Base-by-base conservation (phyloP, 2,113 vertebrate species). In the Pseudorectes ferrugineus region DNA sequence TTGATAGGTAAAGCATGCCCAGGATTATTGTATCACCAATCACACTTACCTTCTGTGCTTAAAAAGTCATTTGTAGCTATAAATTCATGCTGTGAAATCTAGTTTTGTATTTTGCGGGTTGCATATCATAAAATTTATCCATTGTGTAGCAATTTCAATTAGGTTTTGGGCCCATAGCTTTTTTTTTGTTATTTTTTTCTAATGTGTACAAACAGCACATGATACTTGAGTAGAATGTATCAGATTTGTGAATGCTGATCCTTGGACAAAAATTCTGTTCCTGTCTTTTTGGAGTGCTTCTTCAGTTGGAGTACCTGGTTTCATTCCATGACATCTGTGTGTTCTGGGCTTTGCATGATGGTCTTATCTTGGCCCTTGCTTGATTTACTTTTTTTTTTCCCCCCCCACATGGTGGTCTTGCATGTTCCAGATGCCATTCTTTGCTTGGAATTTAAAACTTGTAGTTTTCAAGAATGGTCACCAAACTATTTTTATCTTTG, bases 31-130 rank as follows among this genome's bases (percentile, higher is more conserved):
- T 91, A 65, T 88, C 81, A 79, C 88, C 62, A 88, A 65, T 92
- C 92, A 83, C 58, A 78, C 66, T 91, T 96, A 94, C 52, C 65
- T 93, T 93, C 73, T 90, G 78, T 92, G 63, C 78, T 95, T 97
- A 93, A 94, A 94, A 93, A 94, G 85, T 83, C 2, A 90, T 96
- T 94, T 92, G 49, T 78, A 90, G 85, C 58, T 83, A 66, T 93
- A 92, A 93, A 92, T 90, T 90, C 74, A 83, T 83, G 78, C 90
- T 93, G 90, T 73, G 92, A 93, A 66, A 79, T 88, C n/a, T 75
- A 68, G 66, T 79, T 95, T 88, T 88, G 52, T 87, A 26, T 84
- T 89, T 95, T 93, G n/a, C 40, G 57, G 88, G 81, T 84, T 85
- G 78, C 45, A 17, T 85, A 58, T 92, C 2, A 29, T 85, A 90